phyloP scores from a whole-genome alignment of 2,797 vertebrate genomes.

The Mycteria americana region DNA sequence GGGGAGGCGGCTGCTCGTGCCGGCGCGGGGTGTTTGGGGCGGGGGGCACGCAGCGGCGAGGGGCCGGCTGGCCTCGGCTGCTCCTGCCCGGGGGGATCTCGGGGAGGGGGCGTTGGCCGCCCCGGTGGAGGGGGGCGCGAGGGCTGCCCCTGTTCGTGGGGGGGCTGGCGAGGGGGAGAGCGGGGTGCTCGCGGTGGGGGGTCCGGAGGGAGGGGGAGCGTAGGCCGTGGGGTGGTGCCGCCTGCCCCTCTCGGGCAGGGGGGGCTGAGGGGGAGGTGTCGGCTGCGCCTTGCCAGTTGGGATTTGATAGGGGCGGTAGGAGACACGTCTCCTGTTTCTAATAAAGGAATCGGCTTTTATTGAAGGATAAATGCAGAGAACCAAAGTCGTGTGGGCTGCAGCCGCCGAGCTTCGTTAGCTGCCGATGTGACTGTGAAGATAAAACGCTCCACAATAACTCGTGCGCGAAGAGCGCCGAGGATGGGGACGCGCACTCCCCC shows the following conservation, averaged over 20 bases:
- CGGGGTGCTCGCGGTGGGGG: neutral
- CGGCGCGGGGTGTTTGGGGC: neutral
- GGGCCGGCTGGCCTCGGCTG: neutral
- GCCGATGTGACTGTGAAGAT: constrained; percentile 75
- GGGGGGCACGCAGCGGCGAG: neutral
- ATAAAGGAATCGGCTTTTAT: constrained; percentile 70
- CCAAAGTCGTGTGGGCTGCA: constrained; percentile 63
- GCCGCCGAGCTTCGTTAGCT: constrained; percentile 65
- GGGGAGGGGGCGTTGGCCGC: neutral
- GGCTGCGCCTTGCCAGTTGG: constrained; percentile 50
- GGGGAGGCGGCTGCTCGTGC: neutral
- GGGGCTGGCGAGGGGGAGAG: neutral
- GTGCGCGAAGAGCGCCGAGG: constrained; percentile 40
- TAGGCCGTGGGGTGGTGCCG: neutral
- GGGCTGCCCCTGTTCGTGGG: neutral
- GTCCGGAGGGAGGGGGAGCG: neutral
- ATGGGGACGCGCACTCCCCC: neutral
- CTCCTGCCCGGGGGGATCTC: neutral
- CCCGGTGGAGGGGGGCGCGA: neutral
- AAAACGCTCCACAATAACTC: constrained; percentile 64
- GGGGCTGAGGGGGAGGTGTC: constrained; percentile 37
- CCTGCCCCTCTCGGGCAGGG: neutral
- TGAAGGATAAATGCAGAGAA: constrained; percentile 67
- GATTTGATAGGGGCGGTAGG: constrained; percentile 62
- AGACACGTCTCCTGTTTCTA: constrained; percentile 70